Base-by-base conservation (phyloP, 2,113 vertebrate species). In the Protobothrops flavoviridis region DNA sequence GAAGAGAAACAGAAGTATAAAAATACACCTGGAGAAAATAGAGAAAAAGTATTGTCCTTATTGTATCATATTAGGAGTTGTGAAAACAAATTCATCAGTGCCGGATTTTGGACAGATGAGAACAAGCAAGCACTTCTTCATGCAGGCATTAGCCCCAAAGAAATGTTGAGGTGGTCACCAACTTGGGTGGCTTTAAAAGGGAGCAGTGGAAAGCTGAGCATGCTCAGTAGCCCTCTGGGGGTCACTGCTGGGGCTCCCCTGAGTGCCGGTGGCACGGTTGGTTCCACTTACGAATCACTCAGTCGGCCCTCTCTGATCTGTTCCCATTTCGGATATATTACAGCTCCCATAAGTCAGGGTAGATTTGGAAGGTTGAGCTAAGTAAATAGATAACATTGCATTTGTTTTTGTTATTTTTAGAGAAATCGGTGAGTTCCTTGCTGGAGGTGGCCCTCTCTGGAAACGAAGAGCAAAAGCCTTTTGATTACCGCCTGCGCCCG, bases 401-500 rank as follows among this genome's bases (percentile, higher is more conserved):
- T 39, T 53, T 95, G 4, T 61, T 90, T 94, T 21, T 29, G 0
- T 93, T 95, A 91, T 93, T 86, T 86, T 45, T 96, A 99, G 99
- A 99, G 95, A 97, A 98, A 87, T 99, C 98, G 94, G 99, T 99
- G 97, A 99, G 99, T 97, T 99, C 98, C 5, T 91, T 99, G 15
- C 94, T 99, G 95, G 99, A 99, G 96, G 99, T 98, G 43, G 98
- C 99, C 15, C 97, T 99, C 33, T 99, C 98, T 10, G 99, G 99
- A 64, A 99, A 99, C n/a, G 99, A 99, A 93, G 99, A 99, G 92
- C 99, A 99, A 97, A 99, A 99, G 95, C 99, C 99, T 1, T 98
- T 99, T 91, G 99, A 99, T 96, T 99, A 99, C 93, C 98, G 98
- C 0, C 93, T 99, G 94, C 97, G 96, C 74, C 97, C 99, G 24